phyloP scores from a whole-genome alignment of 2,888 invertebrate species.

The Amphipoea lucens region DNA sequence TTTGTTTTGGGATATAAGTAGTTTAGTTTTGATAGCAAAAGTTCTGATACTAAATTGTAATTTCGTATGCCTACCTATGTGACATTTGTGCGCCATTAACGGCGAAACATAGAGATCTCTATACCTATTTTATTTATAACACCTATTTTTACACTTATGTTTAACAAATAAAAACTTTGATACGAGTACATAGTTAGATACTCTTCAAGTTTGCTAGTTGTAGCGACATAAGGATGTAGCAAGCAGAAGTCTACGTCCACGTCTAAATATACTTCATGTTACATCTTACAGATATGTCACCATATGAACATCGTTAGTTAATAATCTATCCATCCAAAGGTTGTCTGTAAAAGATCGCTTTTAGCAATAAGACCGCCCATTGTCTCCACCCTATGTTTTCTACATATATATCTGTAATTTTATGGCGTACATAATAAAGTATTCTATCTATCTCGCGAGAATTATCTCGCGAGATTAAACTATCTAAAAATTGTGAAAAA shows the following conservation, averaged over 20 bases:
- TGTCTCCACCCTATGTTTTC: no score
- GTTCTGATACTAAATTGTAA: background rate
- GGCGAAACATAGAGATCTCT: background rate
- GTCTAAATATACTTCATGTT: background rate
- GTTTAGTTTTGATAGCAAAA: background rate
- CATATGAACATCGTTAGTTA: no score
- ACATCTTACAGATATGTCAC: no score
- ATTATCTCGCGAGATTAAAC: no score
- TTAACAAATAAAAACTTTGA: background rate
- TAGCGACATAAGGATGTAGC: conserved; percentile 26
- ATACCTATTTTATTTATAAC: background rate
- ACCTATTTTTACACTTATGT: background rate
- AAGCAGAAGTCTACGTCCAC: background rate
- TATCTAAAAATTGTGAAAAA: no score
- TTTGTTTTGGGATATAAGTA: background rate
- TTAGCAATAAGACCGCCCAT: no score
- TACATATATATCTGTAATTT: no score
- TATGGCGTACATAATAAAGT: no score
- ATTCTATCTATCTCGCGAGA: no score
- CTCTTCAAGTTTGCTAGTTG: conserved; percentile 24
- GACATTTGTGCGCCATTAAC: background rate
- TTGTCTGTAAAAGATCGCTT: no score
- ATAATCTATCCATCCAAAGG: no score
- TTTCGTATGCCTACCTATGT: background rate
- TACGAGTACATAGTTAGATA: background rate